phyloP scores from a whole-genome alignment of 2,113 vertebrate genomes.

The Alaudala cheleensis region DNA sequence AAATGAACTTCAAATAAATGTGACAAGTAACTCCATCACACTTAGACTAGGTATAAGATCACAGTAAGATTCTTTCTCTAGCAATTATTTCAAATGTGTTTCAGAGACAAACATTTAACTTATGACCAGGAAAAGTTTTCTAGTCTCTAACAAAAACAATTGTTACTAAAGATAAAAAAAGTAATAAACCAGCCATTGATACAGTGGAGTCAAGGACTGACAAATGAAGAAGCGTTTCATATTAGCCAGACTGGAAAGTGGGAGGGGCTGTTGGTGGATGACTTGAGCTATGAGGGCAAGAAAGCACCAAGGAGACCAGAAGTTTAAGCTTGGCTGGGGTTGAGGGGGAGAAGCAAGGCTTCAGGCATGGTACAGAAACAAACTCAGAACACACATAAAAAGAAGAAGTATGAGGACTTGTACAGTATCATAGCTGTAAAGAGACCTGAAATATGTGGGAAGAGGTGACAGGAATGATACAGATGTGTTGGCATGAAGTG shows the following conservation, averaged over 20 bases:
- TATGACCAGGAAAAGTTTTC: neutral
- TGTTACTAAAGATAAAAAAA: neutral
- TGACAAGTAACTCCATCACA: neutral
- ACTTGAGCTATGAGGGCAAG: accelerated
- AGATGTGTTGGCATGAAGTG: neutral
- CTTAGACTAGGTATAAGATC: neutral
- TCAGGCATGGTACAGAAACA: neutral
- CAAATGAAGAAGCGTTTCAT: neutral
- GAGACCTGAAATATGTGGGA: neutral
- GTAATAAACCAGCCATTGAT: neutral
- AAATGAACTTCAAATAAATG: neutral
- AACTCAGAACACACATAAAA: neutral
- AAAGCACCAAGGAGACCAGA: neutral
- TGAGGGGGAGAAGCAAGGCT: neutral
- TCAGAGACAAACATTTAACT: neutral
- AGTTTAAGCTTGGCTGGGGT: neutral
- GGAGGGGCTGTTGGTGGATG: neutral
- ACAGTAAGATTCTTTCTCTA: neutral
- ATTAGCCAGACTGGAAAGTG: neutral
- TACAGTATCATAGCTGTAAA: neutral
- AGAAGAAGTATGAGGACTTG: neutral
- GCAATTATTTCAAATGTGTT: neutral
- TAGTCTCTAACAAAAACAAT: neutral
- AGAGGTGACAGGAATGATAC: neutral
- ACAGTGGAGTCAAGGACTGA: neutral